Evolutionary conservation across 1,140 invertebrate genomes (phyloP), one percentile per base, ranked within the genome.

Genomic region (Rhyzopertha dominica): DNA sequence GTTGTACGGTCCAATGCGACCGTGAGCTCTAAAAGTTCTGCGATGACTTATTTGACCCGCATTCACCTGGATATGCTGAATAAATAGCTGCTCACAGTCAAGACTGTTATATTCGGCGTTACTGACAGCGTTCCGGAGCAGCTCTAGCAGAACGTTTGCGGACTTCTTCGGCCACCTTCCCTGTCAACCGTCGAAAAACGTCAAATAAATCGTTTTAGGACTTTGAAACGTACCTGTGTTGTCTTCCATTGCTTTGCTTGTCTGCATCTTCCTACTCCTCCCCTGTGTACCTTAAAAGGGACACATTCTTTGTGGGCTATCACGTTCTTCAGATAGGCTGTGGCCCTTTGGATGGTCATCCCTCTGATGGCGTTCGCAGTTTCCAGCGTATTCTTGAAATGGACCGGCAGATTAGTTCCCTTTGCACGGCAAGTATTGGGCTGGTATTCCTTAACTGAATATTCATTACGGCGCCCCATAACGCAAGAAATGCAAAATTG

Each of bases 241-340:
- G 47, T 50, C 28, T 43, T 42, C 35, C 56, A 62, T 34, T 56
- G 48, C 38, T 60, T 62, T 4, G 58, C 56, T 56, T 70, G 56
- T 5, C 53, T 47, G 13, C 51, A 56, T 28, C 43, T 49, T 14
- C 60, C 60, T 13, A 62, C 39, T 30, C 58, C 58, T 12, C 58
- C 40, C 36, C 52, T 56, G 28, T 49, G 59, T 40, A 44, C 54
- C 29, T 31, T 51, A 31, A 62, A 58, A 2, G 59, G 53, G 3
- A 60, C 52, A 22, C 59, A 62, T 47, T 60, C 57, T 26, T 52
- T 56, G 3, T 53, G 47, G 16, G 24, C 43, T 2, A 53, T 17
- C 0, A 60, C 51, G 26, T 60, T 56, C 35, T 53, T 56, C 23
- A 60, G 47, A 41, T 58, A 60, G 12, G 50, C 39, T 8, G 45